These are phyloP conservation scores for Drosophila triauraria DNA, from an alignment of 1,140 invertebrate species.

Conservation along the genomic window DNA sequence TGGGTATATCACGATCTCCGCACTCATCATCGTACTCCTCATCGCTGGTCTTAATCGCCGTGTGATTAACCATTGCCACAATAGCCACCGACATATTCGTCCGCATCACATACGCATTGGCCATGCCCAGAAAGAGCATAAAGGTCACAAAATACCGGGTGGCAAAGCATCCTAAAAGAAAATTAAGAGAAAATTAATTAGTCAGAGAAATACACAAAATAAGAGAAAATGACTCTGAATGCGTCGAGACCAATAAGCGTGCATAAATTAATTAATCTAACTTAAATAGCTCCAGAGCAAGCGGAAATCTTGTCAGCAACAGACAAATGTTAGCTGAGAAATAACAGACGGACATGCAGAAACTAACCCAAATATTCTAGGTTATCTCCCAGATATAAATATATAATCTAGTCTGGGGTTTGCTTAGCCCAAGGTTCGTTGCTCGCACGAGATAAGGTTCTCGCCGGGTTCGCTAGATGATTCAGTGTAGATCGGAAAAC, in stretches of 20 bases:
- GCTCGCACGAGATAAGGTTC: slow-evolving; percentile 42
- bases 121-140: slow-evolving; percentile 96
- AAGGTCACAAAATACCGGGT: slow-evolving; percentile 93
- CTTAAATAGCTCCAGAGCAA: no score
- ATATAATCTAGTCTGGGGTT: slow-evolving; percentile 35
- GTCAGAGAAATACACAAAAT: neutral
- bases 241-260: slow-evolving; percentile 25
- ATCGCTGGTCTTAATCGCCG: slow-evolving; percentile 86
- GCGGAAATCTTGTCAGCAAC: slow-evolving; percentile 46
- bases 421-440: slow-evolving; percentile 48
- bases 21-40: slow-evolving; percentile 88
- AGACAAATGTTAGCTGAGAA: slow-evolving; percentile 19
- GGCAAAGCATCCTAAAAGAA: slow-evolving; percentile 89
- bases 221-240: slow-evolving; percentile 4
- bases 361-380: slow-evolving; percentile 40
- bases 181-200: slow-evolving; percentile 7
- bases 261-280: slow-evolving; percentile 27
- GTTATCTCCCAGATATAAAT: slow-evolving; percentile 23
- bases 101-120: slow-evolving; percentile 96
- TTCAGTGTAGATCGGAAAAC: slow-evolving; percentile 6
- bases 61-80: slow-evolving; percentile 97
- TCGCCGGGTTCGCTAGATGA: slow-evolving; percentile 6
- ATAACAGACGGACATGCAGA: slow-evolving; percentile 42
- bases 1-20: slow-evolving; percentile 81
- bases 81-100: slow-evolving; percentile 98